Conservation (phyloP, 2,797 vertebrate genomes). For the Syndactyla subalaris region DNA sequence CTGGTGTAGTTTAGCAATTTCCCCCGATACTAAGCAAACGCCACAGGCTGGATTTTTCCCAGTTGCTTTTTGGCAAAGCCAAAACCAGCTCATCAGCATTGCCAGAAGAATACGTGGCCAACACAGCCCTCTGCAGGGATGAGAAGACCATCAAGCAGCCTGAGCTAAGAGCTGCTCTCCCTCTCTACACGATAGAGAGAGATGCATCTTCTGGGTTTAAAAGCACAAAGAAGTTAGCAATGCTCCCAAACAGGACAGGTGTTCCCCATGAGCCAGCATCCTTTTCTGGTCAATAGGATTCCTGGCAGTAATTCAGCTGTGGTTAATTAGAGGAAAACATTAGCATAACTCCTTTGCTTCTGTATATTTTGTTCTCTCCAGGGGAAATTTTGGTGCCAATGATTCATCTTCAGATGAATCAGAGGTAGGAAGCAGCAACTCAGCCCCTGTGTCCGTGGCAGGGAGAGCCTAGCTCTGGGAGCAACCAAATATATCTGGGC, state of each 20-base stretch:
- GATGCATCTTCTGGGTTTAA: background rate
- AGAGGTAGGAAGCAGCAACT: background rate
- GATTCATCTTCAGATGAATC: background rate
- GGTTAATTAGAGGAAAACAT: background rate
- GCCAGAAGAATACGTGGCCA: accelerated
- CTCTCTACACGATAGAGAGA: accelerated
- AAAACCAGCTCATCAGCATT: background rate
- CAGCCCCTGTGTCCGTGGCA: background rate
- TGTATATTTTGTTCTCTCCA: background rate
- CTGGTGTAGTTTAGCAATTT: accelerated
- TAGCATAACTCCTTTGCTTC: background rate
- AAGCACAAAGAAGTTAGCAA: background rate
- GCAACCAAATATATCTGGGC: background rate
- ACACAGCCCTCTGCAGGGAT: accelerated
- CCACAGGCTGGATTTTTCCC: background rate
- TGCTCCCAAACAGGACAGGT: background rate
- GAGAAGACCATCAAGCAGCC: background rate
- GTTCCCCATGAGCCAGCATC: background rate
- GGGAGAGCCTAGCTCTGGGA: background rate
- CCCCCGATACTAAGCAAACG: accelerated
- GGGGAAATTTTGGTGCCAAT: background rate
- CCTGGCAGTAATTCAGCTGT: background rate
- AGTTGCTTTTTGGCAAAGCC: background rate
- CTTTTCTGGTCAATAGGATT: background rate
- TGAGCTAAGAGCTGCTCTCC: accelerated